Conservation (phyloP, 2,888 invertebrate genomes). For the Oscheius onirici region DNA sequence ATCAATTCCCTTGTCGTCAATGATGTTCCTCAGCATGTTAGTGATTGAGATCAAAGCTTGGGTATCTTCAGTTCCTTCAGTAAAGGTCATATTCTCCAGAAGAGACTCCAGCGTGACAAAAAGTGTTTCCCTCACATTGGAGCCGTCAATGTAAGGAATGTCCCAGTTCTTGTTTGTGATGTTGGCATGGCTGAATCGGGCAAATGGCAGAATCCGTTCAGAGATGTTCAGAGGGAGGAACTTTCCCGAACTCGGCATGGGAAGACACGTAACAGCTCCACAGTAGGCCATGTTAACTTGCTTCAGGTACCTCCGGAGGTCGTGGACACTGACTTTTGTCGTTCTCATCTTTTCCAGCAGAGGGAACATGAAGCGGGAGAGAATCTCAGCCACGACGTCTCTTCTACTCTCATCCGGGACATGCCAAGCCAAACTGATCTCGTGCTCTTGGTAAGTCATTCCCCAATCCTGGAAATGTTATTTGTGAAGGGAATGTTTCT, state of each 20-base stretch:
- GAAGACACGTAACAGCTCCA: slow-evolving; percentile 29
- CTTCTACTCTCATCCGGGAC: slow-evolving; percentile 35
- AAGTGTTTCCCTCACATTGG: slow-evolving; percentile 25
- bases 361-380: slow-evolving; percentile 38
- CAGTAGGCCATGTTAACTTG: slow-evolving; percentile 26
- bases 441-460: slow-evolving; percentile 31
- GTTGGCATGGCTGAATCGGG: not conserved
- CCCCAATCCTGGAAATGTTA: slow-evolving; percentile 47
- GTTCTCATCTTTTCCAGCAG: slow-evolving; percentile 29
- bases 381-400: slow-evolving; percentile 33
- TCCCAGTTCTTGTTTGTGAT: slow-evolving; percentile 26
- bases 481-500: too few relatives aligned
- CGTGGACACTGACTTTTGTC: not conserved
- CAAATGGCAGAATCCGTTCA: slow-evolving; percentile 10
- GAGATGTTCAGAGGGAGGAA: slow-evolving; percentile 1
- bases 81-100: not conserved
- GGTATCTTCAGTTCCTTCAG: slow-evolving; percentile 25
- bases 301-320: slow-evolving; percentile 17
- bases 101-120: slow-evolving; percentile 8
- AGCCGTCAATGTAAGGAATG: slow-evolving; percentile 27
- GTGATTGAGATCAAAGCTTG: slow-evolving; percentile 16
- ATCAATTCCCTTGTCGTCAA: slow-evolving; percentile 32
- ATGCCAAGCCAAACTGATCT: slow-evolving; percentile 36
- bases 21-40: slow-evolving; percentile 21
- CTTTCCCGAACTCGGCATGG: slow-evolving; percentile 17